Percentiles rank a stretch among this genome's conserved stretches.
Conservation (phyloP, 2,888 invertebrate genomes). For the Cantharis lateralis region DNA sequence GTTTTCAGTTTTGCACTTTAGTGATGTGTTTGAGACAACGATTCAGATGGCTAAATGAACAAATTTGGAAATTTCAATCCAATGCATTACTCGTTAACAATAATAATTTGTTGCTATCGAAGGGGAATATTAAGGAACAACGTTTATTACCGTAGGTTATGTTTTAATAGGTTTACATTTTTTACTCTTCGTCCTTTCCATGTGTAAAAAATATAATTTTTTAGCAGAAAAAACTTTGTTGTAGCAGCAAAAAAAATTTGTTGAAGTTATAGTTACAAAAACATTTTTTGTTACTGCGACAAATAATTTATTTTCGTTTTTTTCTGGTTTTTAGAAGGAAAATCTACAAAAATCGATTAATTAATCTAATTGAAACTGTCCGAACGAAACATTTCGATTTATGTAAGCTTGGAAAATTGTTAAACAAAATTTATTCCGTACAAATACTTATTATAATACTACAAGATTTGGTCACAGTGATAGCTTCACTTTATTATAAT, state of each 20-base stretch:
- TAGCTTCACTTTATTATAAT: not conserved
- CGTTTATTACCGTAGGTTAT: not conserved
- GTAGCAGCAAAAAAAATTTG: too few species aligned
- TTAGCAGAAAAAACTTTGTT: too few species aligned
- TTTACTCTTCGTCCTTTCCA: too few species aligned
- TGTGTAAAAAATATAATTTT: too few species aligned
- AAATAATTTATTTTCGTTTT: too few species aligned
- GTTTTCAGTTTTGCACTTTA: not conserved
- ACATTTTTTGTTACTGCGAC: too few species aligned
- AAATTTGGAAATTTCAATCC: not conserved
- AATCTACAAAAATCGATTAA: not conserved
- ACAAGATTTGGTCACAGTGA: conserved; percentile 5
- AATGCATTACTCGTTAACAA: not conserved
- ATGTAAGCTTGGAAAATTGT: not conserved
- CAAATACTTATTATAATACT: conserved; percentile 4
- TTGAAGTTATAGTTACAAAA: too few species aligned
- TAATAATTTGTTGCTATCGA: not conserved
- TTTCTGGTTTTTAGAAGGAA: not conserved
- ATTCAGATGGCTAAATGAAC: not conserved
- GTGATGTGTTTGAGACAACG: not conserved
- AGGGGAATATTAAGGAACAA: not conserved
- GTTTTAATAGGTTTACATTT: too few species aligned
- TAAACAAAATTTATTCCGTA: conserved; percentile 3
- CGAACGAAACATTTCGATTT: not conserved
- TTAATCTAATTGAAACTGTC: not conserved